A percentile compares a stretch with the other conserved stretches of the same genome.
These are phyloP conservation scores for Varanus salvator DNA, from an alignment of 2,113 vertebrate genomes.

Conservation along the genomic window DNA sequence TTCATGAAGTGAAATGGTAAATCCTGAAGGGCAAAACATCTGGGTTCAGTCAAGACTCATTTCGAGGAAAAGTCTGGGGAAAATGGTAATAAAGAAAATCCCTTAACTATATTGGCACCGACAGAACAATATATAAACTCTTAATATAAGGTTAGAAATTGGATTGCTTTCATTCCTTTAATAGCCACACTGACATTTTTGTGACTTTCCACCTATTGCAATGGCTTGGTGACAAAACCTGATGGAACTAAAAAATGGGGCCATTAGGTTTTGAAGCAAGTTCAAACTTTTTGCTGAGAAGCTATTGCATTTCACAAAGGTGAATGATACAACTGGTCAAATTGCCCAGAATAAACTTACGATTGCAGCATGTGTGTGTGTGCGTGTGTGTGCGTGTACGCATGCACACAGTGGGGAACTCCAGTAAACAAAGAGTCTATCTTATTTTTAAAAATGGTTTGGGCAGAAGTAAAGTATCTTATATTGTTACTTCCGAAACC, in stretches of 20 bases:
- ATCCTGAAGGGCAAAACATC: neutral
- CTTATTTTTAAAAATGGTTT: neutral
- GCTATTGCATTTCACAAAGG: conserved; percentile 20
- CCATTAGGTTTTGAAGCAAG: conserved; percentile 18
- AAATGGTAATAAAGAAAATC: neutral
- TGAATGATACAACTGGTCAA: neutral
- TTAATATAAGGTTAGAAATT: conserved; percentile 9
- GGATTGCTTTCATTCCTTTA: conserved; percentile 16
- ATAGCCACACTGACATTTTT: conserved; percentile 8
- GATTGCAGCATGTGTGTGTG: neutral
- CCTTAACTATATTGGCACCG: neutral
- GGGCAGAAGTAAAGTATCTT: neutral
- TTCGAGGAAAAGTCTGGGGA: conserved; percentile 3
- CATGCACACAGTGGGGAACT: too few species aligned
- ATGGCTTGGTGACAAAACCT: conserved; percentile 11
- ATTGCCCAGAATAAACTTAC: neutral
- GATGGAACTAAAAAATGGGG: conserved; percentile 3
- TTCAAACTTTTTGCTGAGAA: conserved; percentile 10
- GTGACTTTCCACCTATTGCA: conserved; percentile 19
- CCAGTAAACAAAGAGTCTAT: neutral
- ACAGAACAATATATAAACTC: conserved; percentile 7
- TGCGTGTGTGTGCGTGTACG: too few species aligned
- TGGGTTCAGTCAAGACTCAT: neutral
- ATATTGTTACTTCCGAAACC: neutral
- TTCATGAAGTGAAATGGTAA: neutral